A percentile compares a stretch with the other conserved stretches of the same genome.
Evolutionary conservation across 1,140 invertebrate species (phyloP).

Genomic region (Drosophila burlai): DNA sequence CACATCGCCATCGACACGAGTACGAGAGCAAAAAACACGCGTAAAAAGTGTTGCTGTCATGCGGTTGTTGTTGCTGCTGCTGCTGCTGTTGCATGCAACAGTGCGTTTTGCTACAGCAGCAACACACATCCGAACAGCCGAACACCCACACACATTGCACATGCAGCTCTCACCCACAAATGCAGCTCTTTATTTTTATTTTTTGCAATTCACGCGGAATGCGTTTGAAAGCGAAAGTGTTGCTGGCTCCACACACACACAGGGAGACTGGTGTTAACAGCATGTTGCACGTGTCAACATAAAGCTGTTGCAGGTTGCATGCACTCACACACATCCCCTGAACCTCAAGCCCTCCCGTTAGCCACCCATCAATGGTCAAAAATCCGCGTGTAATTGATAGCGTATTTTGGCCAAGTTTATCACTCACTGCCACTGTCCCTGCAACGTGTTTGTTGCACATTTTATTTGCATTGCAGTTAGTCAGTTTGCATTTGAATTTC

Average conservation of each 20-base stretch:
- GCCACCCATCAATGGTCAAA: constrained; percentile 69
- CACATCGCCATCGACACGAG: constrained; percentile 29
- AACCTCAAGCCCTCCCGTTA: background rate
- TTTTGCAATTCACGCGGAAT: constrained; percentile 76
- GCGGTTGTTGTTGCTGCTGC: constrained; percentile 47
- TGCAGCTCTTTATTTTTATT: constrained; percentile 57
- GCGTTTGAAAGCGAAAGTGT: constrained; percentile 79
- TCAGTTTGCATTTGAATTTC: constrained; percentile 44
- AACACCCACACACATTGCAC: constrained; percentile 25
- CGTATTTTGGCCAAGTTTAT: constrained; percentile 75
- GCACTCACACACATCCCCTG: background rate
- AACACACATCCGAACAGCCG: constrained; percentile 3
- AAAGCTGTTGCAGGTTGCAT: constrained; percentile 71
- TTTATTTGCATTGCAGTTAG: constrained; percentile 75
- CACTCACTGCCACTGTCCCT: constrained; percentile 35
- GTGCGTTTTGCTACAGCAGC: constrained; percentile 70
- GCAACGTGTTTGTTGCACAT: constrained; percentile 52
- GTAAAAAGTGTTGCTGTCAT: constrained; percentile 77
- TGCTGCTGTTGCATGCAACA: constrained; percentile 64
- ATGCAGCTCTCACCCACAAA: constrained; percentile 50
- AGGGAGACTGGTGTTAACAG: constrained; percentile 69
- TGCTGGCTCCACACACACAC: constrained; percentile 47
- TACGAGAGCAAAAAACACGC: constrained; percentile 60
- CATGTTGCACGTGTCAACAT: constrained; percentile 81
- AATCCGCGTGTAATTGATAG: constrained; percentile 78